Evolutionary conservation across 2,113 vertebrate genomes (phyloP), one percentile per base, ranked within the genome.

Genomic region (Alexandromys fortis): DNA sequence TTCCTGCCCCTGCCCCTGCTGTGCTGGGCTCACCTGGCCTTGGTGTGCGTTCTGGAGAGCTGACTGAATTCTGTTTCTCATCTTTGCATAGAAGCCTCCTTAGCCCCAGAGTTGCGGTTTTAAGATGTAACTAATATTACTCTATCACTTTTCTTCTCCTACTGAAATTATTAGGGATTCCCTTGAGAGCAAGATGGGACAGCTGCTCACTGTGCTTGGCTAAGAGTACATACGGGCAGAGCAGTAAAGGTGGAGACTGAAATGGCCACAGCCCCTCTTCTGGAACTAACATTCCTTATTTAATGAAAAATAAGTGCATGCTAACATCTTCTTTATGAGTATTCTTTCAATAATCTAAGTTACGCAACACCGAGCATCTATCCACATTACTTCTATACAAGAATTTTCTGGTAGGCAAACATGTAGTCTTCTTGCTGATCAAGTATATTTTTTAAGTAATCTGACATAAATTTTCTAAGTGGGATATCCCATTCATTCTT

Each of bases 291-390:
- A 88, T 8, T 94, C 92, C 89, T 92, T 28, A 55, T 82, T 52
- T 47, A 72, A n/a, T 42, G 8, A 65, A 65, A 42, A 12, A 45
- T 85, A 96, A 81, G 16, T 70, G 35, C 70, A 82, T 63, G 76
- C 72, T 52, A 63, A 86, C 68, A 82, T 45, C 70, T 19, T 89
- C 77, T 47, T 38, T 4, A 49, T 88, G 81, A 92, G 4, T 76
- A 58, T 42, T 76, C 86, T 91, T 92, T 96, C n/a, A 86, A 52
- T 91, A 89, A 28, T 67, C 63, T 87, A 91, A 93, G 30, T 96
- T 83, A 82, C 78, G 63, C 76, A 85, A 45, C n/a, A 73, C 0
- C 52, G 42, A 90, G 7, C 49, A 14, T 91, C 81, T 83, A 67
- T 85, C 16, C 76, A 77, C 17, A 38, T 92, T 55, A 92, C 38